Evolutionary conservation across 2,113 vertebrate genomes (phyloP).

Genomic region (Lophotis ruficrista): DNA sequence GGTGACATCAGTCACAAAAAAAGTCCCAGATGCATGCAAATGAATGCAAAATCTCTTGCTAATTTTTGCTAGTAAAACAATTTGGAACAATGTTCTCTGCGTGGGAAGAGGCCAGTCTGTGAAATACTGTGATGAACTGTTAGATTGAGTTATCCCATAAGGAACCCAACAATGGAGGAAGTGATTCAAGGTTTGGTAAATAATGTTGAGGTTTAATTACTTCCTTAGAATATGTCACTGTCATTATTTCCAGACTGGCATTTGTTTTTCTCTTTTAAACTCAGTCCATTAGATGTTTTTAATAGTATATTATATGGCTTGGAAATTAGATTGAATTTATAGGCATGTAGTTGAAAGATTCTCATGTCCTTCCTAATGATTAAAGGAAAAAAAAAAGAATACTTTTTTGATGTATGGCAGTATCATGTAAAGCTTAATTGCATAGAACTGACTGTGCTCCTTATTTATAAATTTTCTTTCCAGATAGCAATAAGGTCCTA

Average conservation of each 20-base stretch:
- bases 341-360: background rate
- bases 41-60: background rate
- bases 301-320: background rate
- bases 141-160: background rate
- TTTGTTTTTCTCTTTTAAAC: background rate
- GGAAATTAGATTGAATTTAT: background rate
- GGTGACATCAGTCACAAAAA: background rate
- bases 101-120: constrained; percentile 15
- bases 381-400: background rate
- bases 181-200: background rate
- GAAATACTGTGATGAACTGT: background rate
- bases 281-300: background rate
- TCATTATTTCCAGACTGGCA: background rate
- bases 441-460: background rate
- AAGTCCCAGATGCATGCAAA: background rate
- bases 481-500: background rate
- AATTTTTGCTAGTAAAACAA: background rate
- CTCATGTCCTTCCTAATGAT: background rate
- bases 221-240: background rate
- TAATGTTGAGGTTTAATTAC: background rate
- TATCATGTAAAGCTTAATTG: background rate
- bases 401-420: background rate
- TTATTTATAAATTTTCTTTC: background rate
- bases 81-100: background rate
- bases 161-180: background rate